phyloP scores from a whole-genome alignment of 2,797 vertebrate species.

The Acanthopagrus latus region DNA sequence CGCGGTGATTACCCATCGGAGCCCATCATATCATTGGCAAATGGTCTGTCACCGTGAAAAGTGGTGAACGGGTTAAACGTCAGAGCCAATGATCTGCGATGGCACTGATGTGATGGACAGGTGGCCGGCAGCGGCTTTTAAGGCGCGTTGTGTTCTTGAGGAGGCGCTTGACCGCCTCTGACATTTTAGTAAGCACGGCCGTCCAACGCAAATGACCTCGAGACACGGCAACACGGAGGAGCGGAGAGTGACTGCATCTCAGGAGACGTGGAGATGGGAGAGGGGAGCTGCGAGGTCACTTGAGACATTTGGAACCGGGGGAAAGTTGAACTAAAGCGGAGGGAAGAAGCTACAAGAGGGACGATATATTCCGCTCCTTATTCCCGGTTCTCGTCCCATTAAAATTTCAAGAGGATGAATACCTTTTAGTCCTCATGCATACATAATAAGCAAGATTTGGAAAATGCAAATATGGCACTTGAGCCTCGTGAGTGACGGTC shows the following conservation, averaged over 20 bases:
- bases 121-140: constrained; percentile 81
- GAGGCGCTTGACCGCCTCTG: constrained; percentile 74
- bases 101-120: constrained; percentile 78
- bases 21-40: constrained; percentile 62
- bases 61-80: constrained; percentile 77
- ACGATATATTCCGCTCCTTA: constrained; percentile 1
- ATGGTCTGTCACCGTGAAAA: constrained; percentile 64
- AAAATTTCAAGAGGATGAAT: constrained; percentile 30
- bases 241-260: constrained; percentile 22
- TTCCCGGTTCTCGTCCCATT: constrained; percentile 18
- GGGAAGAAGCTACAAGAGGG: background rate
- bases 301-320: constrained; percentile 32
- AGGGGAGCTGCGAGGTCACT: constrained; percentile 53
- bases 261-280: constrained; percentile 32
- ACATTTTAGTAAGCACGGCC: constrained; percentile 75
- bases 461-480: constrained; percentile 20
- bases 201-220: constrained; percentile 51
- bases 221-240: constrained; percentile 46
- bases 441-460: constrained; percentile 18
- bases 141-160: constrained; percentile 70
- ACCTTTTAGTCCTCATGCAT: constrained; percentile 33
- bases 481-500: constrained; percentile 6
- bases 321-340: background rate
- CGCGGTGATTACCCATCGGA: constrained; percentile 63
- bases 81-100: constrained; percentile 73